Conservation (phyloP, 2,113 vertebrate species). For the Sigmodon hispidus region DNA sequence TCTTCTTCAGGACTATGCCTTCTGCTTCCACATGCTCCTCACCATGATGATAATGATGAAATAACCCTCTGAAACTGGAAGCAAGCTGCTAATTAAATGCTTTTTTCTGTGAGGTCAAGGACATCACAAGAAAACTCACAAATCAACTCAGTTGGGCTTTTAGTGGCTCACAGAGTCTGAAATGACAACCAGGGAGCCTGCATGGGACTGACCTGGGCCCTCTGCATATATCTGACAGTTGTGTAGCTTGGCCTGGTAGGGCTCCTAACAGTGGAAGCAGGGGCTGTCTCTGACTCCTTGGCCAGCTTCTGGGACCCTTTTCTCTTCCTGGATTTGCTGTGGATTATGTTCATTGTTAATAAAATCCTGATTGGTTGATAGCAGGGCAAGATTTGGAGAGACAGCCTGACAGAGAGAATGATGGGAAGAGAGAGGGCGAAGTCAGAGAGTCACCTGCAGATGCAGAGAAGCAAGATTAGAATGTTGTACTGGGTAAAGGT, state of each 20-base stretch:
- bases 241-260: neutral
- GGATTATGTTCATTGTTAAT: too few species aligned
- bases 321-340: neutral
- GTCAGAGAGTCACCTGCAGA: too few species aligned
- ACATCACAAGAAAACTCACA: neutral
- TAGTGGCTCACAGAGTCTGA: neutral
- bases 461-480: too few species aligned
- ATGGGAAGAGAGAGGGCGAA: too few species aligned
- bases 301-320: neutral
- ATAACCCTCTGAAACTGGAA: neutral
- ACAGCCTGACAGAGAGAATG: too few species aligned
- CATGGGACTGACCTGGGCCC: neutral
- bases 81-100: neutral
- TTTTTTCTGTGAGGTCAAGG: neutral
- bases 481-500: too few species aligned
- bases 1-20: neutral
- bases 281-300: neutral
- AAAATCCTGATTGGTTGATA: too few species aligned
- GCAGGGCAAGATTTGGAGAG: too few species aligned
- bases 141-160: neutral
- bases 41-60: neutral
- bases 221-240: neutral
- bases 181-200: neutral
- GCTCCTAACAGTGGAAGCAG: neutral
- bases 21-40: neutral